Base-by-base conservation (phyloP, 2,113 vertebrate species). In the Perognathus longimembris region DNA sequence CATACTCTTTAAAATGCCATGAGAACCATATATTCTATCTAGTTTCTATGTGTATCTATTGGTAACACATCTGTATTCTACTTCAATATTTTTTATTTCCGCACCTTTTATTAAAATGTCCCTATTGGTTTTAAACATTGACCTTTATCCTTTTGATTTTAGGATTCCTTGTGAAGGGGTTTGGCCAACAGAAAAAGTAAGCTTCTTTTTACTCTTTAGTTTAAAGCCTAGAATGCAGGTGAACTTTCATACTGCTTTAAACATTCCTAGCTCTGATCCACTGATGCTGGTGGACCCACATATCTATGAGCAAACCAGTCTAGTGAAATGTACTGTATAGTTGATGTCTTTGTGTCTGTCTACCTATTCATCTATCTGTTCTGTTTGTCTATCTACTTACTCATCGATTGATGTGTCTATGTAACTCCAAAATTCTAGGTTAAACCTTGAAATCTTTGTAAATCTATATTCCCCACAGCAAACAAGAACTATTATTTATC, bases 401-500 rank as follows among this genome's bases (percentile, higher is more conserved):
- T 17, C 3, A 59, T 87, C 30, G 67, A 22, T 82, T 69, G 61
- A 21, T 91, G 20, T 75, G 22, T 36, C 78, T 89, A 3, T 15
- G 18, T 86, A 59, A 81, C 0, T 30, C 6, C 17, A 40, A 70
- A 76, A 80, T 9, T 85, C 11, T 73, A 40, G 42, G 32, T 69
- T 91, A 79, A 89, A 63, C 8, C 8, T 59, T 85, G 24, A 88
- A 92, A 82, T 92, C 26, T 61, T 85, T 90, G 74, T 74, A 6
- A 90, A 83, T 86, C 32, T 79, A 54, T 21, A 75, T 91, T 92
- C 14, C 8, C 20, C 30, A 45, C 1, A 69, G 40, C 8, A 34
- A 83, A 69, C 1, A 75, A 82, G 28, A 59, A 9, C 24, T 54
- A 38, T 50, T 77, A 21, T 76, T 81, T 73, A 63, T 77, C 15